These are phyloP conservation scores for Tiliqua scincoides DNA, from an alignment of 2,113 vertebrate species.

Conservation along the genomic window DNA sequence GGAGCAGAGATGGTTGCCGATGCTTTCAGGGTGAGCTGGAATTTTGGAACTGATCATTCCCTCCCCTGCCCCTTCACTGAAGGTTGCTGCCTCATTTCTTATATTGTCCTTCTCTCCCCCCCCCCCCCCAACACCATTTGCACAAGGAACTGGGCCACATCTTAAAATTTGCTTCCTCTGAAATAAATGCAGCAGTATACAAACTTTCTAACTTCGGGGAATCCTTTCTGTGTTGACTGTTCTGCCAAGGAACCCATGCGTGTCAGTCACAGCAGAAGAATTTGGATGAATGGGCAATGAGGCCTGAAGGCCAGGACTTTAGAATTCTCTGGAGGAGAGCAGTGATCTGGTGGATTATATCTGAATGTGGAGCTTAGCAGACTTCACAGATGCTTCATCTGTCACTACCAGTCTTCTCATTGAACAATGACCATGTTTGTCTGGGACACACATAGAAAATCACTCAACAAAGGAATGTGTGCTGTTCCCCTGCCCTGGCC, in stretches of 20 bases:
- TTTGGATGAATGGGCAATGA: neutral
- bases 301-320: too few relatives aligned
- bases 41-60: too few relatives aligned
- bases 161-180: neutral
- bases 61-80: neutral
- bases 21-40: conserved; percentile 82
- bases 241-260: neutral
- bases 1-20: conserved; percentile 89
- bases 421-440: neutral
- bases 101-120: neutral
- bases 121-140: neutral
- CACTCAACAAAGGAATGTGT: neutral
- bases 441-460: neutral
- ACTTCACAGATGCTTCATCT: neutral
- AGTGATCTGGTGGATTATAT: too few relatives aligned
- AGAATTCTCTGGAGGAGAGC: too few relatives aligned
- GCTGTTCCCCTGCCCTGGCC: too few relatives aligned
- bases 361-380: too few relatives aligned
- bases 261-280: neutral
- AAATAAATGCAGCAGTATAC: neutral
- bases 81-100: too few relatives aligned
- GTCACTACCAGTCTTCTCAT: too few relatives aligned
- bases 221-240: neutral
- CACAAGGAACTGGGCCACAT: neutral
- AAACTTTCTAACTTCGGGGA: neutral